These are phyloP conservation scores for Sternotherus odoratus DNA, from an alignment of 2,797 vertebrate genomes.

Conservation along the genomic window DNA sequence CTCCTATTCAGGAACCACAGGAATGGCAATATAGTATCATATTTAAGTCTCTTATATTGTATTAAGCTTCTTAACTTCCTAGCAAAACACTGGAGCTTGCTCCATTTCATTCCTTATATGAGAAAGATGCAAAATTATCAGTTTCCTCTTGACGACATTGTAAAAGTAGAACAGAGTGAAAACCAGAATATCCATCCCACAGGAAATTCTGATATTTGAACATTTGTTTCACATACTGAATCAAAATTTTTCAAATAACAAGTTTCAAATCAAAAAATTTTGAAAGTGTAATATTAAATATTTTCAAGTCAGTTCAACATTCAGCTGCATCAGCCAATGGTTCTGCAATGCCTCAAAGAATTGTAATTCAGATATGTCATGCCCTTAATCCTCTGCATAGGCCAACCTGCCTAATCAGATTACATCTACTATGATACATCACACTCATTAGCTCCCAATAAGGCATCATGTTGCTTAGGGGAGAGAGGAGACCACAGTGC, in stretches of 20 bases:
- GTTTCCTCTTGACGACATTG: neutral
- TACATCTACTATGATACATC: rapidly evolving
- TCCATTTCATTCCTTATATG: neutral
- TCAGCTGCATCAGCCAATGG: neutral
- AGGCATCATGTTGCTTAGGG: neutral
- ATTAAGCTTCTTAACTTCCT: neutral
- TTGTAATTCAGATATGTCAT: neutral
- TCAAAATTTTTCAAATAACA: neutral
- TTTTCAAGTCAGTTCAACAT: neutral
- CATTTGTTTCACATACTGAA: neutral
- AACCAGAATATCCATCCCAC: neutral
- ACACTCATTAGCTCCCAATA: neutral
- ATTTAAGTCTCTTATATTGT: neutral
- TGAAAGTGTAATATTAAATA: neutral
- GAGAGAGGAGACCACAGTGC: neutral
- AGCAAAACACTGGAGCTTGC: neutral
- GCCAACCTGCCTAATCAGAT: neutral
- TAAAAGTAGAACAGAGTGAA: neutral
- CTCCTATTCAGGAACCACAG: neutral
- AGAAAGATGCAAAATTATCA: neutral
- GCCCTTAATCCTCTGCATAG: neutral
- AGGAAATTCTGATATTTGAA: neutral
- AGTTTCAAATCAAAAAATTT: neutral
- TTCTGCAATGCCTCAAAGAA: neutral
- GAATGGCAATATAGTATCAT: neutral